phyloP scores from a whole-genome alignment of 2,888 invertebrate genomes.

The Lasius fuliginosus region DNA sequence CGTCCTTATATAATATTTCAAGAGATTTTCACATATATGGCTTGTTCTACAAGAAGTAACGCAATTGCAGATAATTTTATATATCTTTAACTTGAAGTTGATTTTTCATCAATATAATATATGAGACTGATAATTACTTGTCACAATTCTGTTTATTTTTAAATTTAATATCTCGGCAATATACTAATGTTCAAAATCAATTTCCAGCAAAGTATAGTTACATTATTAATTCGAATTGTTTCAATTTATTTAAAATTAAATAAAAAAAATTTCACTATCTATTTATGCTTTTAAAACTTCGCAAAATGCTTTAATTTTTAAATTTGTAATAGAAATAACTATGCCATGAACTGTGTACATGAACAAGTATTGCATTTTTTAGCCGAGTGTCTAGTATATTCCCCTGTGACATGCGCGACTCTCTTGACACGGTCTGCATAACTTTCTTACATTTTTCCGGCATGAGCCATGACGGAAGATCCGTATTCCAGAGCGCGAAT shows the following conservation, averaged over 20 bases:
- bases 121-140: not conserved
- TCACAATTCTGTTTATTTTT: not conserved
- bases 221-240: not conserved
- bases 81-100: not conserved
- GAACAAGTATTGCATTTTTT: constrained; percentile 8
- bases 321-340: not conserved
- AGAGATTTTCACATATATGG: not conserved
- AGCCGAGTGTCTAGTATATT: not conserved
- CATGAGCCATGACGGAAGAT: constrained; percentile 7
- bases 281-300: not conserved
- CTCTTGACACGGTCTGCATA: not conserved
- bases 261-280: not conserved
- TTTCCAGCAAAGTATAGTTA: not conserved
- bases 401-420: not conserved
- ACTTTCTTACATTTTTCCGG: constrained; percentile 23
- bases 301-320: constrained; percentile 1
- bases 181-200: not conserved
- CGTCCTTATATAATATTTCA: constrained; percentile 18
- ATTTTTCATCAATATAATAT: not conserved
- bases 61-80: not conserved
- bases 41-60: not conserved
- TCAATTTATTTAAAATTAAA: constrained; percentile 8
- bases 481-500: constrained; percentile 12
- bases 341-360: not conserved
- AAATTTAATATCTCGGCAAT: not conserved